Percentiles rank a stretch among this genome's conserved stretches.
Conservation (phyloP, 2,113 vertebrate species). For the Cinclus mexicanus region DNA sequence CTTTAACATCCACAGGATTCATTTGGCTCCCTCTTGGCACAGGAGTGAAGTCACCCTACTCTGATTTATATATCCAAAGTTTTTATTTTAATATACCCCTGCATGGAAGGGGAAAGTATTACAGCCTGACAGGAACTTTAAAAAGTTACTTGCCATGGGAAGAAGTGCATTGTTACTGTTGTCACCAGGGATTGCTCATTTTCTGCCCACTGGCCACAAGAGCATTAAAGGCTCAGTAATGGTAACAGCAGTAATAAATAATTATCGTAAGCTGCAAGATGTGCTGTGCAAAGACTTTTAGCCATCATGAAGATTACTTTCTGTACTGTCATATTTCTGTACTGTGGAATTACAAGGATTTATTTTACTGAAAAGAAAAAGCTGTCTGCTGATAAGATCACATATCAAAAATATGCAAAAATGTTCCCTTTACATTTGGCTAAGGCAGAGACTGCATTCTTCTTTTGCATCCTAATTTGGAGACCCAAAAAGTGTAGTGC, state of each 20-base stretch:
- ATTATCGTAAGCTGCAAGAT: slow-evolving; percentile 34
- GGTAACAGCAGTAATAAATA: slow-evolving; percentile 52
- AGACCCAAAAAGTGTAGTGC: neutral
- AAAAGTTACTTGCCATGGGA: slow-evolving; percentile 2
- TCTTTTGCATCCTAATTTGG: slow-evolving; percentile 46
- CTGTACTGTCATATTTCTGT: slow-evolving; percentile 46
- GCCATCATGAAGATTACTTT: slow-evolving; percentile 59
- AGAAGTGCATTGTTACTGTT: neutral
- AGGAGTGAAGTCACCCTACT: neutral
- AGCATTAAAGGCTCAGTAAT: slow-evolving; percentile 50
- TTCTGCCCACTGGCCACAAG: slow-evolving; percentile 34
- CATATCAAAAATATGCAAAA: slow-evolving; percentile 66
- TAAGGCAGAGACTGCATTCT: slow-evolving; percentile 25
- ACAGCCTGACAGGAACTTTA: neutral
- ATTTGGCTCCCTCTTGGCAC: neutral
- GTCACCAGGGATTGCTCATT: slow-evolving; percentile 26
- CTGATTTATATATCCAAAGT: slow-evolving; percentile 32
- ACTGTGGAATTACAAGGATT: slow-evolving; percentile 58
- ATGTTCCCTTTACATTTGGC: slow-evolving; percentile 33
- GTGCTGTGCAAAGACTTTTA: slow-evolving; percentile 63
- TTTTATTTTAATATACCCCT: slow-evolving; percentile 54
- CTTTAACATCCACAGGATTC: slow-evolving; percentile 10
- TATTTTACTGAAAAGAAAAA: slow-evolving; percentile 49
- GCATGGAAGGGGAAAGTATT: slow-evolving; percentile 23
- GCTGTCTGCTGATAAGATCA: slow-evolving; percentile 57